phyloP scores from a whole-genome alignment of 2,113 vertebrate species.

The Panurus biarmicus region DNA sequence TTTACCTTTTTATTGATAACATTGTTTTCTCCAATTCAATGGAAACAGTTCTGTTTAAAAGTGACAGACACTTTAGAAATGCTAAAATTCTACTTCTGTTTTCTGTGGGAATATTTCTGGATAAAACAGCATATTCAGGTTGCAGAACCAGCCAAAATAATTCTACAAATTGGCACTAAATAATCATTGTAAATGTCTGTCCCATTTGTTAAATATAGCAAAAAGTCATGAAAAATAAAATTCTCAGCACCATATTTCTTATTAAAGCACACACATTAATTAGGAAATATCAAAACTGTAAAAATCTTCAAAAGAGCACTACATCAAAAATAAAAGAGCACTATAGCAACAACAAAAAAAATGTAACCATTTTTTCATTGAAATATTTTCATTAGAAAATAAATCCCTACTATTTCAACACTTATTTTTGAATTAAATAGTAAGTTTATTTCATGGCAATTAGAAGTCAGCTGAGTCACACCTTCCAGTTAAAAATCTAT shows the following conservation, averaged over 20 bases:
- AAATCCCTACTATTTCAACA: not conserved
- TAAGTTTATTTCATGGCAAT: not conserved
- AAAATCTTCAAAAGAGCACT: not conserved
- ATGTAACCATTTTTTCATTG: not conserved
- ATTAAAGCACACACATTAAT: not conserved
- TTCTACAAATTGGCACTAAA: not conserved
- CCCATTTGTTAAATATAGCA: not conserved
- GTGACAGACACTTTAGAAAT: not conserved
- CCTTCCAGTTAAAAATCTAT: constrained; percentile 1
- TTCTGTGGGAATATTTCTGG: not conserved
- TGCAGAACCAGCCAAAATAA: not conserved
- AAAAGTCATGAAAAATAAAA: not conserved
- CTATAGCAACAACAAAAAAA: not conserved
- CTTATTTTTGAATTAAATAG: not conserved
- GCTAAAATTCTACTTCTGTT: not conserved
- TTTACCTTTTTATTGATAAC: not conserved
- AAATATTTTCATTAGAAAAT: not conserved
- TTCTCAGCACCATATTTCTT: not conserved
- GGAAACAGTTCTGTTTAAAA: not conserved
- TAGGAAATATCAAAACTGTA: not conserved
- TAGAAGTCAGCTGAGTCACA: not conserved
- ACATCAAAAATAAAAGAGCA: not conserved
- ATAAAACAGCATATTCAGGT: not conserved
- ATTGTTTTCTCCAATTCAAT: not conserved
- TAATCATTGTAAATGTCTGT: not conserved